Evolutionary conservation across 2,113 vertebrate genomes (phyloP).

Genomic region (Sorex araneus): DNA sequence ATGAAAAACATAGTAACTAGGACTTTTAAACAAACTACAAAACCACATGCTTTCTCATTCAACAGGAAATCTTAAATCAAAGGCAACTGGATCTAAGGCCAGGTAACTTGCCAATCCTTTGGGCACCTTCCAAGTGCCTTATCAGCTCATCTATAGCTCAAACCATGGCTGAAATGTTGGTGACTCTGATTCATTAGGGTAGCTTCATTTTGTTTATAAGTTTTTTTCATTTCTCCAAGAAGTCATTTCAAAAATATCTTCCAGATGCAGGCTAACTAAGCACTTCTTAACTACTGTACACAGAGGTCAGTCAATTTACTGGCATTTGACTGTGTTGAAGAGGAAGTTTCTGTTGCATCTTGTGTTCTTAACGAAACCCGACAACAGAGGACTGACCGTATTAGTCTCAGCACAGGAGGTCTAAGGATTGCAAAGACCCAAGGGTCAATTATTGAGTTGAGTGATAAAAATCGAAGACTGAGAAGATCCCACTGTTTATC

Average conservation of each 20-base stretch:
- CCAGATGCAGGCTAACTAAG: background rate
- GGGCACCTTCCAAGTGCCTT: background rate
- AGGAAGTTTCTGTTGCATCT: background rate
- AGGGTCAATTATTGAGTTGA: slow-evolving; percentile 96
- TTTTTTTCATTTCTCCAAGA: slow-evolving; percentile 63
- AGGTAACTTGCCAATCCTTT: background rate
- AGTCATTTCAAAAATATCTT: slow-evolving; percentile 62
- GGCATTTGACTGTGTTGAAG: slow-evolving; percentile 36
- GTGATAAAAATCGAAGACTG: slow-evolving; percentile 94
- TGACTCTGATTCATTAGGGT: background rate
- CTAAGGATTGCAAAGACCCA: slow-evolving; percentile 96
- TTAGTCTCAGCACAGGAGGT: slow-evolving; percentile 91
- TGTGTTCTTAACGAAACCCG: slow-evolving; percentile 53
- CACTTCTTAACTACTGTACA: slow-evolving; percentile 13
- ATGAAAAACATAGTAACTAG: slow-evolving; percentile 47
- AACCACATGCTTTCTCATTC: slow-evolving; percentile 18
- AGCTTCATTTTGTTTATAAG: slow-evolving; percentile 64
- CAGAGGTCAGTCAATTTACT: slow-evolving; percentile 71
- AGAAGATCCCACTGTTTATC: slow-evolving; percentile 87
- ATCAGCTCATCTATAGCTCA: background rate
- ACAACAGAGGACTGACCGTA: slow-evolving; percentile 89
- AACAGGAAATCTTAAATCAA: background rate
- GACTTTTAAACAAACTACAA: slow-evolving; percentile 38
- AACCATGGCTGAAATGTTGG: background rate
- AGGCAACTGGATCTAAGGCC: background rate